Conservation (phyloP, 1,140 invertebrate species). For the Geopemphigus sp. region DNA sequence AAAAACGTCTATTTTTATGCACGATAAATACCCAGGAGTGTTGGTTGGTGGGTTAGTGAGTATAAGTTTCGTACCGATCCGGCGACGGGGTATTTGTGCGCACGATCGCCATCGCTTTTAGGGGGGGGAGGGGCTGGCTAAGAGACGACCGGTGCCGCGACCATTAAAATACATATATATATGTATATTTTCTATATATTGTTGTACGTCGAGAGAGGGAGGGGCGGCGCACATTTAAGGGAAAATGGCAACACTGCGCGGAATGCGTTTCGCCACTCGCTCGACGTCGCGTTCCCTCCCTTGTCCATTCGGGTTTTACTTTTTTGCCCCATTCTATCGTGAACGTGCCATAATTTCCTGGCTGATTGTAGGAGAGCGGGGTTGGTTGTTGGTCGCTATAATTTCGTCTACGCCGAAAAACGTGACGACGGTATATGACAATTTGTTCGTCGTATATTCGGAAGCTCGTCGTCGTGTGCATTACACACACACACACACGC, state of each 20-base stretch:
- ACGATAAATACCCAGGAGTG: too few species aligned
- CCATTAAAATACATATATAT: too few species aligned
- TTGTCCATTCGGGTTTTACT: background rate
- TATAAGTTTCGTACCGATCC: too few species aligned
- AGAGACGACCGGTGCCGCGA: too few species aligned
- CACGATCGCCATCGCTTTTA: background rate
- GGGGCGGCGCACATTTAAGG: conserved; percentile 1
- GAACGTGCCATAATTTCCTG: too few species aligned
- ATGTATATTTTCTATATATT: too few species aligned
- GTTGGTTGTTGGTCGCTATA: background rate
- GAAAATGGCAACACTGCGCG: conserved; percentile 39
- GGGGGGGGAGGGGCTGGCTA: background rate
- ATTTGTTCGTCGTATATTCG: too few species aligned
- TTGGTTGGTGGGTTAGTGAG: too few species aligned
- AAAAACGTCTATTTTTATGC: too few species aligned
- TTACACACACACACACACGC: background rate
- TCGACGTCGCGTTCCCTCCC: conserved; percentile 3
- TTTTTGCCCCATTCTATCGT: background rate
- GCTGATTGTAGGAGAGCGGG: too few species aligned
- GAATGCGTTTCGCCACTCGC: conserved; percentile 9
- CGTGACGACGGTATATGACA: background rate
- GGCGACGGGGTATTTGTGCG: background rate
- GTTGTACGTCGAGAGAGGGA: background rate
- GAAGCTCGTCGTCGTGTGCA: too few species aligned
- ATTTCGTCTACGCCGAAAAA: background rate